These are phyloP conservation scores for Pristionchus fissidentatus DNA, from an alignment of 2,888 invertebrate genomes.

Conservation along the genomic window DNA sequence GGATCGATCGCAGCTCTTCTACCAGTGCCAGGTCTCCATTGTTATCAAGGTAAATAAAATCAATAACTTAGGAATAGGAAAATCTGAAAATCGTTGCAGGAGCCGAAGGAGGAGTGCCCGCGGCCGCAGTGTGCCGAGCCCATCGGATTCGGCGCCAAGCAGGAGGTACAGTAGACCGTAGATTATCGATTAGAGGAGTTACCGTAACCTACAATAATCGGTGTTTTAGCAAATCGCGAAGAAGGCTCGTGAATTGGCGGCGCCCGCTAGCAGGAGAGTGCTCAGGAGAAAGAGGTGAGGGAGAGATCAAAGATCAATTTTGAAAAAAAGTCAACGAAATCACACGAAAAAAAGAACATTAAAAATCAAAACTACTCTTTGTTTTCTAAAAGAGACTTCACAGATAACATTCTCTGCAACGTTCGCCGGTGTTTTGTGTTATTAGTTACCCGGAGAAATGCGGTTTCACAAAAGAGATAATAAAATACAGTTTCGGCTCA, in stretches of 20 bases:
- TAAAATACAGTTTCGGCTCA: too few species aligned
- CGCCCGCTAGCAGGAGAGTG: slow-evolving; percentile 40
- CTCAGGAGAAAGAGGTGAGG: slow-evolving; percentile 16
- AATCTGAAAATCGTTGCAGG: slow-evolving; percentile 63
- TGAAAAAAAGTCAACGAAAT: too few species aligned
- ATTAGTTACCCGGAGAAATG: too few species aligned
- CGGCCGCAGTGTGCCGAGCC: slow-evolving; percentile 73
- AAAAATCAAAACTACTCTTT: too few species aligned
- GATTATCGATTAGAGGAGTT: background rate
- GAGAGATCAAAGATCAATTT: background rate
- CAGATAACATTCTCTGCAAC: too few species aligned
- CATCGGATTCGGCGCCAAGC: slow-evolving; percentile 69
- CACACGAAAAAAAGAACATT: too few species aligned
- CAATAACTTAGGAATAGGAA: background rate
- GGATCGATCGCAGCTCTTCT: slow-evolving; percentile 74
- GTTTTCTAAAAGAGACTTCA: too few species aligned
- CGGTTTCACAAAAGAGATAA: too few species aligned
- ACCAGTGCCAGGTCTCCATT: slow-evolving; percentile 75
- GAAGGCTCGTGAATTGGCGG: background rate
- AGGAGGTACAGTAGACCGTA: slow-evolving; percentile 7
- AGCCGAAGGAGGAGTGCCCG: slow-evolving; percentile 73
- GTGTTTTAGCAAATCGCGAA: slow-evolving; percentile 4
- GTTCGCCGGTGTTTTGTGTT: too few species aligned
- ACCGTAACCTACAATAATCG: background rate
- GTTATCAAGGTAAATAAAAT: slow-evolving; percentile 63